Base-by-base conservation (phyloP, 2,113 vertebrate genomes). In the Melanocharis versteri region DNA sequence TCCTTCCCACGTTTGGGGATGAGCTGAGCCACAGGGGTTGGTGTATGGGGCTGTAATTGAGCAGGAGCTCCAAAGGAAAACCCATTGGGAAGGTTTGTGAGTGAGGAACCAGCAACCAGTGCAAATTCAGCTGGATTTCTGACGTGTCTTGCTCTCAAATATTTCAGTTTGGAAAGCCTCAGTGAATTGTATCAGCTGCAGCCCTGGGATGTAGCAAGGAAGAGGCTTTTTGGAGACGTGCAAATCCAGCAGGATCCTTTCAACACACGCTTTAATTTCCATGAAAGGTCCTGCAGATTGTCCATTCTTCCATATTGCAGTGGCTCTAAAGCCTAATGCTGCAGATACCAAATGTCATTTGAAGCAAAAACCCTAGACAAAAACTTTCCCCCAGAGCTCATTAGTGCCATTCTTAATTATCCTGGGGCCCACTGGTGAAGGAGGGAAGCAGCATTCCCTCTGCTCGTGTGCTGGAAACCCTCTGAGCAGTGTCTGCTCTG, bases 341-440 rank as follows among this genome's bases (percentile, higher is more conserved):
- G 77, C 84, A 68, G 91, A 81, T 66, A 77, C 44, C 62, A 39
- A 57, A 23, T 48, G 37, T 3, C 85, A 88, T 45, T 79, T 1
- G 5, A 35, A 73, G 61, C 79, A 79, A 72, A 85, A 83, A 53
- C 16, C 23, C 9, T 23, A 26, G 30, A 87, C 45, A 62, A 73
- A 82, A 42, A 5, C 54, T 58, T 73, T 86, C 66, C 58, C 88
- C 40, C 23, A 66, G 60, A 92, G 90, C 96, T 96, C 94, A 81
- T 94, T 96, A 96, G 91, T 68, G 35, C 45, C 39, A 17, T 37
- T 89, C 45, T 89, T 93, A 92, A 96, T 94, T 96, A 91, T 83
- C 82, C n/a, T 71, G 94, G 78, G 94, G 94, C 89, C 93, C 85
- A 16, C 39, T 81, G 50, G 39, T 66, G 61, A 23, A 8, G 77